These are phyloP conservation scores for Australoheros facetus DNA, from an alignment of 2,797 vertebrate genomes.

Conservation along the genomic window DNA sequence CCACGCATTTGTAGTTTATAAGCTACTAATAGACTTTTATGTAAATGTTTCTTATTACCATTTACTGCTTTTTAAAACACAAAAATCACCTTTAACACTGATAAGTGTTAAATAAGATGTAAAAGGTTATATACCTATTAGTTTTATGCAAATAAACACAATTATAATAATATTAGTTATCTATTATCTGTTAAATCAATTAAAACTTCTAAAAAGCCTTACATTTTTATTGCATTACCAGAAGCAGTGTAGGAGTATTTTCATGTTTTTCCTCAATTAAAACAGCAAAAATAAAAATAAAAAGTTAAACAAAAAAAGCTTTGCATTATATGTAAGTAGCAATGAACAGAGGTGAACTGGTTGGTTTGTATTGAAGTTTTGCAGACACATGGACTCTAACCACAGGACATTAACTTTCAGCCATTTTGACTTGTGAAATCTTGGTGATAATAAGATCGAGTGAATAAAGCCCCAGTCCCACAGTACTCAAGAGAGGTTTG, in stretches of 20 bases:
- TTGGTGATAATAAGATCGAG: neutral
- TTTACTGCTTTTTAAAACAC: neutral
- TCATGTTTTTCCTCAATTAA: neutral
- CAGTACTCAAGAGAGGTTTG: neutral
- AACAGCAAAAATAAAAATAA: neutral
- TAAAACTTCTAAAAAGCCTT: neutral
- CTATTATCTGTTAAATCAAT: neutral
- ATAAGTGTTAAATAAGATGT: neutral
- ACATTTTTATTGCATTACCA: neutral
- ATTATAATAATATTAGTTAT: neutral
- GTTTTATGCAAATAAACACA: neutral
- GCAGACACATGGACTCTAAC: neutral
- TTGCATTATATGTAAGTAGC: neutral
- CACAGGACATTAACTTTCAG: too few species aligned
- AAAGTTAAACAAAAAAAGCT: neutral
- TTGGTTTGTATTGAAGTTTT: neutral
- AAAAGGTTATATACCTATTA: neutral
- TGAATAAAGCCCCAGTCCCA: neutral
- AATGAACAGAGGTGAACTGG: neutral
- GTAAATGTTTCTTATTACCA: neutral
- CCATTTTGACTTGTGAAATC: too few species aligned
- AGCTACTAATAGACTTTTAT: neutral
- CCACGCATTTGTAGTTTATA: neutral
- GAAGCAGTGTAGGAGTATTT: neutral
- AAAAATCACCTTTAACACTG: neutral